Conservation (phyloP, 2,888 invertebrate genomes). For the Macrophya annulata region DNA sequence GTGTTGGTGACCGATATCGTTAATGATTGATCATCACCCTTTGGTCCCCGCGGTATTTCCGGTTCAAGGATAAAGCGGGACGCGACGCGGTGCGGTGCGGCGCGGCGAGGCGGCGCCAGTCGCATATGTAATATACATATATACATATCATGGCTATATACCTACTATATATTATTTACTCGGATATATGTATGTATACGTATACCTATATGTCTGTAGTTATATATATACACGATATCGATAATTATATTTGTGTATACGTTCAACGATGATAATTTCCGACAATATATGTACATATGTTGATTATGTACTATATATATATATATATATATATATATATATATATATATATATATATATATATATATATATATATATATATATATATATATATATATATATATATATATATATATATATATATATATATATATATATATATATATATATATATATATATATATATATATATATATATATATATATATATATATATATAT, state of each 20-base stretch:
- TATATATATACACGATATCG: background rate
- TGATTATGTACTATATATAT: too few relatives aligned
- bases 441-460: too few relatives aligned
- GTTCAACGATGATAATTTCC: slow-evolving; percentile 3
- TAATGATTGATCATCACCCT: slow-evolving; percentile 44
- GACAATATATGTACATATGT: background rate
- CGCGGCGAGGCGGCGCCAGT: slow-evolving; percentile 29
- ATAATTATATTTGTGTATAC: slow-evolving; percentile 10
- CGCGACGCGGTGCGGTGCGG: background rate
- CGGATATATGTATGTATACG: background rate
- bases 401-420: too few relatives aligned
- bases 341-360: too few relatives aligned
- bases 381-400: too few relatives aligned
- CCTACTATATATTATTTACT: slow-evolving; percentile 17
- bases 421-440: too few relatives aligned
- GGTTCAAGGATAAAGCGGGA: slow-evolving; percentile 29
- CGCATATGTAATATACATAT: slow-evolving; percentile 27
- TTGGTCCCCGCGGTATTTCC: slow-evolving; percentile 37
- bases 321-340: background rate
- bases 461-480: too few relatives aligned
- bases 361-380: background rate
- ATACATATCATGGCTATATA: background rate
- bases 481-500: too few relatives aligned
- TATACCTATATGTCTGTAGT: background rate
- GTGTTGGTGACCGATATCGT: slow-evolving; percentile 33